Evolutionary conservation across 2,888 invertebrate genomes (phyloP).

Genomic region (Chaitophorus viminalis): DNA sequence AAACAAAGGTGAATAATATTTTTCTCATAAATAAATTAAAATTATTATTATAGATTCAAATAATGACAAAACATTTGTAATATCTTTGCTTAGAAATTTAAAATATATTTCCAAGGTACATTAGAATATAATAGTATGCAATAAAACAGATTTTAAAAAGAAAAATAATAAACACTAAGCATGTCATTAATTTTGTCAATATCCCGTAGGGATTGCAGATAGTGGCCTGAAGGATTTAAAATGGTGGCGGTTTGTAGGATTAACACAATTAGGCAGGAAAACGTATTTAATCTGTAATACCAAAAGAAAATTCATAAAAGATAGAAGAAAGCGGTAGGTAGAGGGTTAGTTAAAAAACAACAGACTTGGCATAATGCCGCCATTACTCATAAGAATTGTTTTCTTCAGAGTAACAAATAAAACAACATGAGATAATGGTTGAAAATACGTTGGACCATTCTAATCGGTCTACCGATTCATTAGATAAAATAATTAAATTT

Average conservation of each 20-base stretch:
- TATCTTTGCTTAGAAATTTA: neutral
- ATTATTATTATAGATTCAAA: neutral
- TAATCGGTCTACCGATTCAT: slow-evolving; percentile 36
- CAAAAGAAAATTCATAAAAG: slow-evolving; percentile 16
- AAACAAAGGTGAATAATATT: neutral
- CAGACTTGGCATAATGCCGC: slow-evolving; percentile 43
- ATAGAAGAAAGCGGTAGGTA: slow-evolving; percentile 25
- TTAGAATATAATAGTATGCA: neutral
- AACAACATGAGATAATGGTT: slow-evolving; percentile 26
- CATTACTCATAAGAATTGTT: slow-evolving; percentile 52
- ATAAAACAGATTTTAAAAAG: neutral
- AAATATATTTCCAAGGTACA: neutral
- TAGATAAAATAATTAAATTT: slow-evolving; percentile 15
- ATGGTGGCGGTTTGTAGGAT: neutral
- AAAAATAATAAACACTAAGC: neutral
- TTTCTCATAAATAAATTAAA: neutral
- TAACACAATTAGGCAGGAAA: slow-evolving; percentile 12
- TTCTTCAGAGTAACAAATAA: slow-evolving; percentile 30
- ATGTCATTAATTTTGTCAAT: slow-evolving; percentile 21
- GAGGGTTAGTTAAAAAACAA: slow-evolving; percentile 46
- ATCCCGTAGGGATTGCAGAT: neutral
- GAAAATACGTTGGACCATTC: slow-evolving; percentile 29
- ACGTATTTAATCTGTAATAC: slow-evolving; percentile 28
- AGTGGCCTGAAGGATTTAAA: neutral
- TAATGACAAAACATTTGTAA: neutral